Base-by-base conservation (phyloP, 2,888 invertebrate species). In the Folsomia manolachei region DNA sequence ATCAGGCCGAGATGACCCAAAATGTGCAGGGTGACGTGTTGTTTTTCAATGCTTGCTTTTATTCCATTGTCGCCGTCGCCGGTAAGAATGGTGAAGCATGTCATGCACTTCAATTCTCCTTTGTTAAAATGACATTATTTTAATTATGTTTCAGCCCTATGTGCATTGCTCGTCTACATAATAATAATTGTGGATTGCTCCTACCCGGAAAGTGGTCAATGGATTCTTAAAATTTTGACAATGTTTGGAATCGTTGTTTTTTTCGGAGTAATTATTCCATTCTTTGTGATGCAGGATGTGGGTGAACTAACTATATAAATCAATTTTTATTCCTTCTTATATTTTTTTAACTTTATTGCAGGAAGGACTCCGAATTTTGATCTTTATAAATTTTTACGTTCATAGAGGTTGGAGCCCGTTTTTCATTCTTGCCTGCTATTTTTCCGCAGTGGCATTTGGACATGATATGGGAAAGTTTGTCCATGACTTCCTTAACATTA, bases 401-500 rank as follows among this genome's bases (percentile, higher is more conserved):
- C 60, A 66, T 24, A 69, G 66, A 11, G 56, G 70, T 24, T 69
- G 71, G 67, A 27, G 56, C 1, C 73, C 71, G 18, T 27, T 74
- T 1, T 75, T 78, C 52, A 23, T 75, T 1, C 60, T 72, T 9
- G 63, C 68, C 11, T 72, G 72, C n/a, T 78, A 73, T 51, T 71
- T 73, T 11, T 24, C 63, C 11, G 74, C 72, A 21, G 73, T 78
- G 0, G 71, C 71, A 0, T 77, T 67, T 14, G 72, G 79, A 60
- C 75, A 78, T 60, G 75, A 74, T 27, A 53, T 77, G 27, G 72
- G 72, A 4, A 74, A 75, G 19, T 70, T 78, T 9, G n/a, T 77
- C 9, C 75, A 78, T 27, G 79, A 79, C 62, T 71, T 77, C 26
- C 71, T 75, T 21, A 79, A 79, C 56, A 75, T 78, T 25, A n/a